phyloP scores from a whole-genome alignment of 2,797 vertebrate species.

The Delichon dasypus region DNA sequence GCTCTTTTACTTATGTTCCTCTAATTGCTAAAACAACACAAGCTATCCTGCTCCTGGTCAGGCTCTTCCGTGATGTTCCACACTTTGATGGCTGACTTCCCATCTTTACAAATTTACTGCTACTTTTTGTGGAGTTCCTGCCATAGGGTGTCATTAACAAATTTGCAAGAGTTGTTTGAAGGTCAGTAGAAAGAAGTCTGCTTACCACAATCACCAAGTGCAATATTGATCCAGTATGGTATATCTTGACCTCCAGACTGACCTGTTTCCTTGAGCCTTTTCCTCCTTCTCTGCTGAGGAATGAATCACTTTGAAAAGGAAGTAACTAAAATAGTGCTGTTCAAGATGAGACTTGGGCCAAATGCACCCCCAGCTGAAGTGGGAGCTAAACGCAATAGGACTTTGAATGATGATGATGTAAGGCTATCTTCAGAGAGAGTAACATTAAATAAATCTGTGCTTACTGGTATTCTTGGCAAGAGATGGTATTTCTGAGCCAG shows the following conservation, averaged over 20 bases:
- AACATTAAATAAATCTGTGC: not conserved
- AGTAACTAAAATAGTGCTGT: not conserved
- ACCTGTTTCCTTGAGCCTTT: not conserved
- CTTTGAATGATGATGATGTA: not conserved
- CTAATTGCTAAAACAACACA: not conserved
- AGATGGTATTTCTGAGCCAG: not conserved
- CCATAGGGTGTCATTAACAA: not conserved
- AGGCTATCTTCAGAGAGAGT: not conserved
- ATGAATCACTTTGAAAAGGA: not conserved
- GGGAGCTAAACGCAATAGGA: not conserved
- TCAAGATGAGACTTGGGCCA: not conserved
- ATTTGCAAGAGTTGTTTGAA: not conserved
- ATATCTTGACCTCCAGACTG: not conserved
- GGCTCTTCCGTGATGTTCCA: not conserved
- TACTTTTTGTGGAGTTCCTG: not conserved
- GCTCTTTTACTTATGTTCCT: not conserved
- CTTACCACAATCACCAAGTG: not conserved
- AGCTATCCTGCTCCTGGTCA: not conserved
- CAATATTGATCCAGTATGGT: not conserved
- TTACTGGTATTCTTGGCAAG: constrained; percentile 3
- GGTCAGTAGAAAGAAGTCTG: not conserved
- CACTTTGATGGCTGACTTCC: not conserved
- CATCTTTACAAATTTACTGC: not conserved
- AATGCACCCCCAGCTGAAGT: not conserved
- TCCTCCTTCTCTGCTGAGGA: not conserved